These are phyloP conservation scores for Cynocephalus volans DNA, from an alignment of 2,113 vertebrate species.

Conservation along the genomic window DNA sequence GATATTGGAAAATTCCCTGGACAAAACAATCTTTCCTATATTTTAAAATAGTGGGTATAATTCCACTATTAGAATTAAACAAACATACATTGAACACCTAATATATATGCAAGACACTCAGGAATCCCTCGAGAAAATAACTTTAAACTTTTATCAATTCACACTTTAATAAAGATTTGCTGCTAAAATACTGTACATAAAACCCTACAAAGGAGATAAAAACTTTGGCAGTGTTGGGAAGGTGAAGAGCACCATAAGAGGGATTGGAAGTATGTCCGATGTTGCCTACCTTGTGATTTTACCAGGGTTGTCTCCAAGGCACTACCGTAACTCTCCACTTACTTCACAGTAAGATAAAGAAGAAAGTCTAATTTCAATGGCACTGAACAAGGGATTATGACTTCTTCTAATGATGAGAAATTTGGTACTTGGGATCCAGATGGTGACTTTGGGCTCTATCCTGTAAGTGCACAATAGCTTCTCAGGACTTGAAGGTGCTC, in stretches of 20 bases:
- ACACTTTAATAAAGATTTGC: background rate
- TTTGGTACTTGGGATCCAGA: background rate
- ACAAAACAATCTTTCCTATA: background rate
- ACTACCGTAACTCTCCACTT: background rate
- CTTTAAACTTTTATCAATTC: background rate
- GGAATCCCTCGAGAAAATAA: constrained; percentile 8
- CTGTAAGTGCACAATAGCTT: background rate
- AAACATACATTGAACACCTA: background rate
- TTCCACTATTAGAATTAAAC: constrained; percentile 15
- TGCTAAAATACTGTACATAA: background rate
- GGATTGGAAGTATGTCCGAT: background rate
- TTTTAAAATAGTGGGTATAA: background rate
- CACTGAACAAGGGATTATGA: background rate
- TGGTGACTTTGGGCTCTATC: background rate
- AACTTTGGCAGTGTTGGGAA: background rate
- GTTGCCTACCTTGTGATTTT: background rate
- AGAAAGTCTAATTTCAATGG: background rate
- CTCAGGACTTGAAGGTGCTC: background rate
- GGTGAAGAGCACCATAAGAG: background rate
- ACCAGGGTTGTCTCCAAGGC: background rate
- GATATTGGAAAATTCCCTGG: background rate
- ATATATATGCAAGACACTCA: background rate
- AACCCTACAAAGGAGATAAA: background rate
- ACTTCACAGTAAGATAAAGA: background rate
- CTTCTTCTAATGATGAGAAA: background rate